Evolutionary conservation across 2,797 vertebrate species (phyloP).

Genomic region (Muraenolepis orangiensis): DNA sequence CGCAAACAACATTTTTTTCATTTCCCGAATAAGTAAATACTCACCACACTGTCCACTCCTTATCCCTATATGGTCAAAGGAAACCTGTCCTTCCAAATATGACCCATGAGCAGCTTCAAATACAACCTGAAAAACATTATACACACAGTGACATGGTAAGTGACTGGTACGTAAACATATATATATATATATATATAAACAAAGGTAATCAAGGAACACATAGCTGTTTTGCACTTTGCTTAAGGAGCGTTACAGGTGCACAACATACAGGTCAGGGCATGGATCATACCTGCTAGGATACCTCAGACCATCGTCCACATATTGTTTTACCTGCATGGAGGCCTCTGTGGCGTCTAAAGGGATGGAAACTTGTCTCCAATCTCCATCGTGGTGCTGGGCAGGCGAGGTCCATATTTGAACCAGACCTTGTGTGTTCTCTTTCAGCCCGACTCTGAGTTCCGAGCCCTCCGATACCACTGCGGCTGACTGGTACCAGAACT

Average conservation of each 20-base stretch:
- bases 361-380: conserved; percentile 74
- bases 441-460: conserved; percentile 69
- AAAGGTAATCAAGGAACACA: background rate
- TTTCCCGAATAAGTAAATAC: conserved; percentile 25
- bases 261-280: background rate
- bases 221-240: background rate
- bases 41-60: conserved; percentile 72
- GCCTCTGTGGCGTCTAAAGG: conserved; percentile 50
- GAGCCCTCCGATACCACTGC: conserved; percentile 57
- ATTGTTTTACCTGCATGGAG: conserved; percentile 71
- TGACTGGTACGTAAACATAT: background rate
- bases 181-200: background rate
- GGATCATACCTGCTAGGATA: background rate
- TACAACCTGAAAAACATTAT: conserved; percentile 60
- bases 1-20: background rate
- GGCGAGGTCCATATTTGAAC: conserved; percentile 69
- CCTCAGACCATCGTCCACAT: background rate
- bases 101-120: conserved; percentile 64
- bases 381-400: conserved; percentile 41
- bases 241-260: background rate
- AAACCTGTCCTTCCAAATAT: conserved; percentile 55
- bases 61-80: conserved; percentile 70
- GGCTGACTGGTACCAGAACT: conserved; percentile 82
- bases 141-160: conserved; percentile 19
- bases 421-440: conserved; percentile 40